A percentile compares a stretch with the other conserved stretches of the same genome.
phyloP scores from a whole-genome alignment of 2,888 invertebrate genomes.

The Ichneumoninae sp. region DNA sequence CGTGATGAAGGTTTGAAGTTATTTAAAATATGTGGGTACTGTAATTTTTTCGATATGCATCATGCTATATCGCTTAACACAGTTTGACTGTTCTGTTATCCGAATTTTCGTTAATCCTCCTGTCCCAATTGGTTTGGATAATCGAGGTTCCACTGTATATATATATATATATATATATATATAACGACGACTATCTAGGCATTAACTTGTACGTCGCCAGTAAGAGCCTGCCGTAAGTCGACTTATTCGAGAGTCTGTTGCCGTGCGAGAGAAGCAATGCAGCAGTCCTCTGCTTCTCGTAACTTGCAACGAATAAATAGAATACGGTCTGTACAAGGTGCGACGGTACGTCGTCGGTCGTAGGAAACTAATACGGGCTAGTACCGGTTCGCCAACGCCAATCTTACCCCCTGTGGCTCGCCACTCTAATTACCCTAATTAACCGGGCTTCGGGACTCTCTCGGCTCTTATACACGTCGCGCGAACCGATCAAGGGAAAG shows the following conservation, averaged over 20 bases:
- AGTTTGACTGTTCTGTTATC: too few relatives aligned
- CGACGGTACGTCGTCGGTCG: not conserved
- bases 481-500: conserved; percentile 27
- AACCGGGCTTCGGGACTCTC: conserved; percentile 49
- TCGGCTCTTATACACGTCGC: conserved; percentile 17
- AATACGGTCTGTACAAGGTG: conserved; percentile 14
- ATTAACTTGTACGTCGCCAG: conserved; percentile 28
- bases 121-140: too few relatives aligned
- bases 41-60: too few relatives aligned
- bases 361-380: conserved; percentile 15
- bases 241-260: conserved; percentile 33
- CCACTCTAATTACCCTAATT: conserved; percentile 67
- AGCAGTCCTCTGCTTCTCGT: conserved; percentile 1
- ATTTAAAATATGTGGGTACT: too few relatives aligned
- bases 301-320: not conserved
- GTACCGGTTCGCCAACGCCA: conserved; percentile 66
- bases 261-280: conserved; percentile 6
- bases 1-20: too few relatives aligned
- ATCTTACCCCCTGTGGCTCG: conserved; percentile 65
- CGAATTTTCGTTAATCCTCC: too few relatives aligned
- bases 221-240: conserved; percentile 13
- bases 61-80: too few relatives aligned
- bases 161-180: not conserved
- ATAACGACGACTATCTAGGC: conserved; percentile 23
- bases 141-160: too few relatives aligned